Conservation (phyloP, 2,113 vertebrate genomes). For the Paradisaea rubra region DNA sequence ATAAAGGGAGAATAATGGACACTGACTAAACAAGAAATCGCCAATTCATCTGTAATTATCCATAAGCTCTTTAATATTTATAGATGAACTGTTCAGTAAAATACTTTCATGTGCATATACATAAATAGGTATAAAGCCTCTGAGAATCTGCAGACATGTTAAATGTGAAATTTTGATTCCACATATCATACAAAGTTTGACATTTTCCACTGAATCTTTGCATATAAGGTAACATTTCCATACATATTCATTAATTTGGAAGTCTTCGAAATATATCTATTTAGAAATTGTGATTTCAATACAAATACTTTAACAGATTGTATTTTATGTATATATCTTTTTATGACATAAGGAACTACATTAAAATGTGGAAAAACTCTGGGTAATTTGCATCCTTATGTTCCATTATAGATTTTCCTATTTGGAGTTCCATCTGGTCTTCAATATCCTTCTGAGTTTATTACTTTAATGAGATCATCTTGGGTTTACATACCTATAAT, state of each 20-base stretch:
- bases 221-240: constrained; percentile 29
- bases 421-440: constrained; percentile 74
- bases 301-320: constrained; percentile 73
- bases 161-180: constrained; percentile 18
- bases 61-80: not conserved
- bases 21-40: not conserved
- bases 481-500: constrained; percentile 58
- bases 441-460: constrained; percentile 64
- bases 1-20: not conserved
- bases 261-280: constrained; percentile 16
- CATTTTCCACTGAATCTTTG: constrained; percentile 22
- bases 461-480: constrained; percentile 69
- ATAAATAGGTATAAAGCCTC: not conserved
- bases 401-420: constrained; percentile 68
- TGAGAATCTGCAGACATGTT: not conserved
- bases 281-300: constrained; percentile 62
- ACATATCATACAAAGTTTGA: not conserved
- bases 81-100: not conserved
- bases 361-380: constrained; percentile 68
- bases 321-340: constrained; percentile 71
- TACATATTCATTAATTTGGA: constrained; percentile 46
- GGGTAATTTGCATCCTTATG: constrained; percentile 73
- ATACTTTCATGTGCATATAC: not conserved
- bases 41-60: not conserved
- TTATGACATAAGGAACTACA: constrained; percentile 67